Conservation (phyloP, 2,113 vertebrate species). For the Eonycteris spelaea region DNA sequence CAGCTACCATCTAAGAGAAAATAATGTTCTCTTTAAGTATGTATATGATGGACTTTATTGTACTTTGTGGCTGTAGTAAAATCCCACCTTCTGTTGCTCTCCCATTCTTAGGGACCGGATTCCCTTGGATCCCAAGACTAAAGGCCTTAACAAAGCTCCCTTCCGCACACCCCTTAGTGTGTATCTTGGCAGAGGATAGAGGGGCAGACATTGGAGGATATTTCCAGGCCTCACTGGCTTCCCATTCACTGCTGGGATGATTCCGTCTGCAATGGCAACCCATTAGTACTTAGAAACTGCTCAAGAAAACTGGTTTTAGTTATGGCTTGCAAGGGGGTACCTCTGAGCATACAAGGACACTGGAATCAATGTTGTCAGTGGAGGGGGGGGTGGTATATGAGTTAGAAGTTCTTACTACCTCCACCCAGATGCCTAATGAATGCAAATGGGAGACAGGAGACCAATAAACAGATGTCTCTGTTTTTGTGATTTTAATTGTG, state of each 20-base stretch:
- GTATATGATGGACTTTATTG: not conserved
- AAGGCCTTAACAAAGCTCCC: not conserved
- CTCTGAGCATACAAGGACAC: not conserved
- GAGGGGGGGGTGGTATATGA: not conserved
- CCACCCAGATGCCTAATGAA: slow-evolving; percentile 57
- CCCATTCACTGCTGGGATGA: not conserved
- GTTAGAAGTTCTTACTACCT: not conserved
- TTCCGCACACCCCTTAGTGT: not conserved
- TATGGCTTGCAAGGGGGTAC: not conserved
- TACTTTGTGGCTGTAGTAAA: not conserved
- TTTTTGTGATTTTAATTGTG: slow-evolving; percentile 55
- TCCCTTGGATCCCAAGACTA: not conserved
- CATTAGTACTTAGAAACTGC: not conserved
- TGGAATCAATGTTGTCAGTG: slow-evolving; percentile 26
- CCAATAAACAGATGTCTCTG: slow-evolving; percentile 68
- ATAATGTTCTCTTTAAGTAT: not conserved
- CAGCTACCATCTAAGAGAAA: not conserved
- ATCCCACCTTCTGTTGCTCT: not conserved
- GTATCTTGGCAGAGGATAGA: not conserved
- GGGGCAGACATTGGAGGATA: not conserved
- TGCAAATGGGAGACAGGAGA: slow-evolving; percentile 45
- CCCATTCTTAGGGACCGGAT: not conserved
- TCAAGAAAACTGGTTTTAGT: slow-evolving; percentile 27
- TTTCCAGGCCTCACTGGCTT: not conserved
- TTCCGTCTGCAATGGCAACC: not conserved